Percentiles rank a stretch among this genome's conserved stretches.
These are phyloP conservation scores for Caenorhabditis plicata DNA, from an alignment of 2,888 invertebrate genomes.

Conservation along the genomic window DNA sequence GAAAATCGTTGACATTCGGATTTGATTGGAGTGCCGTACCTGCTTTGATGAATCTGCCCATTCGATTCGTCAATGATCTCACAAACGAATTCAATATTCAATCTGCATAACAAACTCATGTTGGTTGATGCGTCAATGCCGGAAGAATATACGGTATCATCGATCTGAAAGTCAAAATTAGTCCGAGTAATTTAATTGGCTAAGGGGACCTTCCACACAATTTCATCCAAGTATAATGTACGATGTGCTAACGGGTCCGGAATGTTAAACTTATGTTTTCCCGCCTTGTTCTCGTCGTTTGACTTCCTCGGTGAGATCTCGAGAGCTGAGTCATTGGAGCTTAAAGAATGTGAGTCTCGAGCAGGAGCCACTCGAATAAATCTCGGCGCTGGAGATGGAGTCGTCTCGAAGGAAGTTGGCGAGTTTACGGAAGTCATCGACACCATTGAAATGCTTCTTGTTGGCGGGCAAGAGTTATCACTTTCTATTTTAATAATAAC, in stretches of 20 bases:
- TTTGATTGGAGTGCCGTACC: slow-evolving; percentile 1
- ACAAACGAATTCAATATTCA: slow-evolving; percentile 68
- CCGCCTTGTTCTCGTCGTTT: neutral
- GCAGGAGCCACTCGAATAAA: slow-evolving; percentile 28
- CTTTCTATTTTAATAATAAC: too few species aligned
- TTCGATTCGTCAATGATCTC: slow-evolving; percentile 65
- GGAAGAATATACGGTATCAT: slow-evolving; percentile 66
- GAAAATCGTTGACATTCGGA: neutral
- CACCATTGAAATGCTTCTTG: slow-evolving; percentile 21
- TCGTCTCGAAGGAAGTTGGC: slow-evolving; percentile 5
- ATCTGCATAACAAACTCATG: slow-evolving; percentile 67
- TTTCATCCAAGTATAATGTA: slow-evolving; percentile 43
- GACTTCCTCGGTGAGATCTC: neutral
- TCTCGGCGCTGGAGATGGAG: slow-evolving; percentile 1
- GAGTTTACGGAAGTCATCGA: slow-evolving; percentile 25
- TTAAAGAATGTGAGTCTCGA: slow-evolving; percentile 4
- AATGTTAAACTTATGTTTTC: neutral
- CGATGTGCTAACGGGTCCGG: slow-evolving; percentile 1
- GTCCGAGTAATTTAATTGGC: neutral
- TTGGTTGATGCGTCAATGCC: slow-evolving; percentile 68
- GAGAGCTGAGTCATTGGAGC: slow-evolving; percentile 1
- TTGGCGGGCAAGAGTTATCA: slow-evolving; percentile 8
- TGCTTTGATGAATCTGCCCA: slow-evolving; percentile 18
- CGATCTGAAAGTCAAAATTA: slow-evolving; percentile 35
- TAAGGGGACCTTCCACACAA: slow-evolving; percentile 49